A percentile compares a stretch with the other conserved stretches of the same genome.
phyloP scores from a whole-genome alignment of 2,797 vertebrate species.

The Arremon aurantiirostris region DNA sequence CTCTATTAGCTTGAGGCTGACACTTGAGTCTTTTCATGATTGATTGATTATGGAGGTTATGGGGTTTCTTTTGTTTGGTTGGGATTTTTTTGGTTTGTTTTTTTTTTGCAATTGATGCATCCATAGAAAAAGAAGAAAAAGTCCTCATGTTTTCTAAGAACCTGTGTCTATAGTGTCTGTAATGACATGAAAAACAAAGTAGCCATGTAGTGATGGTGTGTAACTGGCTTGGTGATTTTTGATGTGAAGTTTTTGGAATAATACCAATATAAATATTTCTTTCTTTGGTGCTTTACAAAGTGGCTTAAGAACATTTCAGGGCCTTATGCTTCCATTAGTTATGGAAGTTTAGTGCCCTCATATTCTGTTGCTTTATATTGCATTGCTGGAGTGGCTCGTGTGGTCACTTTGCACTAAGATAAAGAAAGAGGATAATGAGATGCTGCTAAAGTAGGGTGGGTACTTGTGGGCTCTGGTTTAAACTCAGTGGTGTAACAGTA shows the following conservation, averaged over 20 bases:
- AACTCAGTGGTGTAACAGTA: background rate
- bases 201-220: background rate
- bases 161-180: background rate
- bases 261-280: background rate
- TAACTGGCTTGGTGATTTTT: background rate
- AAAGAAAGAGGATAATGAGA: background rate
- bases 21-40: background rate
- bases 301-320: background rate
- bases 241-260: background rate
- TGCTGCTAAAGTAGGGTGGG: background rate
- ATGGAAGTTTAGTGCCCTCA: background rate
- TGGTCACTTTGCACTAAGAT: background rate
- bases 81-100: background rate
- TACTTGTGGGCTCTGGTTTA: background rate
- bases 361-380: background rate
- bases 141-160: background rate
- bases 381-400: background rate
- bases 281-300: background rate
- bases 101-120: background rate
- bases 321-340: background rate
- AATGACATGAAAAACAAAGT: background rate
- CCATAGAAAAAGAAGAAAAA: background rate
- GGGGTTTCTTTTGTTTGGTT: background rate
- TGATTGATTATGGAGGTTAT: background rate
- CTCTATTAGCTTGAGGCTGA: background rate